Evolutionary conservation across 2,113 vertebrate genomes (phyloP).

Genomic region (Heterotilapia buettikoferi): DNA sequence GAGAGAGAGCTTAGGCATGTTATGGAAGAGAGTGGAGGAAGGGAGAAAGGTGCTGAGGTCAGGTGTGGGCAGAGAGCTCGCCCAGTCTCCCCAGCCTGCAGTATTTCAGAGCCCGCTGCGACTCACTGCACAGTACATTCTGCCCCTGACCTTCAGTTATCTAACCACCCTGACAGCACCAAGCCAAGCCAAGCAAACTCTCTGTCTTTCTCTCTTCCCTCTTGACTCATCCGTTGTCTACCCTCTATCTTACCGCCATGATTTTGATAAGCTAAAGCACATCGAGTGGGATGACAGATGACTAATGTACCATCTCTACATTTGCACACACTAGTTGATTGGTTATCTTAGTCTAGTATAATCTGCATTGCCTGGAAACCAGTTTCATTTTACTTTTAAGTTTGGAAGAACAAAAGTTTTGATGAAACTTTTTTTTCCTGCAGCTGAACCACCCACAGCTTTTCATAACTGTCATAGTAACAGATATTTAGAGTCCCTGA

Average conservation of each 20-base stretch:
- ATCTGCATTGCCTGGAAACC: neutral
- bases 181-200: constrained; percentile 6
- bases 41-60: constrained; percentile 13
- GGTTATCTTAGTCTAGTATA: neutral
- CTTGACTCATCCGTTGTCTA: neutral
- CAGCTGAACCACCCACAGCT: neutral
- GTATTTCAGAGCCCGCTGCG: constrained; percentile 59
- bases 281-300: neutral
- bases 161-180: constrained; percentile 30
- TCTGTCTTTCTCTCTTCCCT: neutral
- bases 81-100: constrained; percentile 22
- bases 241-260: neutral
- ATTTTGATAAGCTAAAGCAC: neutral
- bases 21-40: neutral
- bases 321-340: neutral
- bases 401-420: neutral
- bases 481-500: neutral
- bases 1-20: neutral
- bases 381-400: neutral
- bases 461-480: neutral
- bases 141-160: constrained; percentile 54
- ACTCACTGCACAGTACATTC: constrained; percentile 28
- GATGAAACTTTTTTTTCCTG: neutral
- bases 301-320: neutral
- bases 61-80: constrained; percentile 18